phyloP scores from a whole-genome alignment of 2,888 invertebrate genomes.

The Thymelicus sylvestris region DNA sequence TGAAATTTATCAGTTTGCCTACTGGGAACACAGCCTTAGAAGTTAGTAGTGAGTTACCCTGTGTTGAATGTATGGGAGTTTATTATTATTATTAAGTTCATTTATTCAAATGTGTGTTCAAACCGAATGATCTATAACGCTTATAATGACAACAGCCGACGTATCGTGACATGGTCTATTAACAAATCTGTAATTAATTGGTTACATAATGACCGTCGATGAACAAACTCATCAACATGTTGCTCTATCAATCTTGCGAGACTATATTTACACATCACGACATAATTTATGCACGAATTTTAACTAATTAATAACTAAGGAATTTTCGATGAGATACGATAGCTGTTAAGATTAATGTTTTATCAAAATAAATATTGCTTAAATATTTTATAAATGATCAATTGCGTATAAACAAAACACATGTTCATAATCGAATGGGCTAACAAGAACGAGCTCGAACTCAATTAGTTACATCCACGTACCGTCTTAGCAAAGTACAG shows the following conservation, averaged over 20 bases:
- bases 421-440: no score
- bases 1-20: no score
- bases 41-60: no score
- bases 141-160: conserved; percentile 13
- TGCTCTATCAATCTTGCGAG: conserved; percentile 14
- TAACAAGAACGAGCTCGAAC: no score
- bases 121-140: background rate
- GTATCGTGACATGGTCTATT: conserved; percentile 12
- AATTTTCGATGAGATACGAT: background rate
- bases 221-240: conserved; percentile 3
- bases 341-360: no score
- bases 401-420: no score
- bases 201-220: conserved; percentile 23
- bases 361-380: no score
- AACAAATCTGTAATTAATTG: conserved; percentile 28
- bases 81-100: background rate
- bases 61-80: no score
- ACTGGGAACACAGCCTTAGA: no score
- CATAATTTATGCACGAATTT: conserved; percentile 1
- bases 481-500: no score
- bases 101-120: background rate
- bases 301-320: background rate
- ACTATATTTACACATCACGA: background rate
- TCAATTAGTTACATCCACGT: no score
- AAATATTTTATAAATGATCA: no score